Conservation (phyloP, 2,888 invertebrate species). For the Lamellibrachia satsuma region DNA sequence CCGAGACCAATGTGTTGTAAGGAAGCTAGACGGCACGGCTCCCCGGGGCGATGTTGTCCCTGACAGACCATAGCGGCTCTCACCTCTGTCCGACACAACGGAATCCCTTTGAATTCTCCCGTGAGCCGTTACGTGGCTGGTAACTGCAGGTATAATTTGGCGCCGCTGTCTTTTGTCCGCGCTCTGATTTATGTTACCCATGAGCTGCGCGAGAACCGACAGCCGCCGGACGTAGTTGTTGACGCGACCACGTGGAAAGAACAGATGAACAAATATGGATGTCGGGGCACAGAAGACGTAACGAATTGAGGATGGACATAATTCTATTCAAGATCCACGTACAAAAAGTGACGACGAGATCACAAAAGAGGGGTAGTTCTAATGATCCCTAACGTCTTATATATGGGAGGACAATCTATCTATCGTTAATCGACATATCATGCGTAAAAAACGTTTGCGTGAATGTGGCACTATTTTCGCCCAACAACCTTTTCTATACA, state of each 20-base stretch:
- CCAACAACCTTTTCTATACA: not conserved
- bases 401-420: too few species aligned
- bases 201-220: not conserved
- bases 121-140: not conserved
- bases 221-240: not conserved
- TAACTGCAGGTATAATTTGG: not conserved
- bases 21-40: not conserved
- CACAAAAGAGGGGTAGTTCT: not conserved
- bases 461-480: not conserved
- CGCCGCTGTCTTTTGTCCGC: not conserved
- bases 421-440: not conserved
- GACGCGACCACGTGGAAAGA: not conserved
- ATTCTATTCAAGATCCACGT: too few species aligned
- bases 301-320: not conserved
- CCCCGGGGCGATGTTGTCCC: not conserved
- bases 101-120: not conserved
- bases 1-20: not conserved
- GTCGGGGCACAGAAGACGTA: not conserved
- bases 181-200: not conserved
- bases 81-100: not conserved
- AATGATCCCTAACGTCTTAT: not conserved
- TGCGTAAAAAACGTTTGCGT: not conserved
- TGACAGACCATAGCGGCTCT: not conserved
- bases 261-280: not conserved
- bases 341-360: not conserved